Evolutionary conservation across 1,140 invertebrate species (phyloP).

Genomic region (Orius insidiosus): DNA sequence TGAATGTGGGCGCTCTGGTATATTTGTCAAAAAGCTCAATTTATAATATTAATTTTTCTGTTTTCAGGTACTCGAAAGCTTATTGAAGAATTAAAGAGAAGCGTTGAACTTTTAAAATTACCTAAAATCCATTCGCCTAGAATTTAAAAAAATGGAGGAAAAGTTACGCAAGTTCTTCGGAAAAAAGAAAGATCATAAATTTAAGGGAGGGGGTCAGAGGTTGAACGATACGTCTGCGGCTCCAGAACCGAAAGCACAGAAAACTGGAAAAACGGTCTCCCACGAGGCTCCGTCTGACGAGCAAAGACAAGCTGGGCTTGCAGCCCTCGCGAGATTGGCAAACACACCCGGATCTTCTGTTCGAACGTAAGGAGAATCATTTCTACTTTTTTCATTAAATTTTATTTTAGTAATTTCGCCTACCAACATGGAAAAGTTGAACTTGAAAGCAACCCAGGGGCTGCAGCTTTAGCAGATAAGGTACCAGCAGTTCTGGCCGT

Average conservation of each 20-base stretch:
- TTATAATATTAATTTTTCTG: slow-evolving; percentile 13
- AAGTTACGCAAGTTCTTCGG: slow-evolving; percentile 81
- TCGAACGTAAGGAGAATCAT: slow-evolving; percentile 36
- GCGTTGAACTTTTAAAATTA: slow-evolving; percentile 55
- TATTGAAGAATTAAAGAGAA: slow-evolving; percentile 60
- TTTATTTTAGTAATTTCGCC: too few species aligned
- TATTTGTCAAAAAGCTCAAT: slow-evolving; percentile 4
- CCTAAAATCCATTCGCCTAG: slow-evolving; percentile 62
- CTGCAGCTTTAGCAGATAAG: slow-evolving; percentile 34
- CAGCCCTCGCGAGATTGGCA: slow-evolving; percentile 58
- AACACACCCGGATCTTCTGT: slow-evolving; percentile 32
- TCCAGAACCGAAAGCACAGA: slow-evolving; percentile 13
- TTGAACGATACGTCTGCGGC: slow-evolving; percentile 35
- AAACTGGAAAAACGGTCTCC: not conserved
- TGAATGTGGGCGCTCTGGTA: not conserved
- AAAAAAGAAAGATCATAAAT: slow-evolving; percentile 78
- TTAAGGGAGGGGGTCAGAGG: slow-evolving; percentile 68
- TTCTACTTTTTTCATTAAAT: slow-evolving; percentile 22
- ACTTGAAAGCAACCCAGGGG: slow-evolving; percentile 11
- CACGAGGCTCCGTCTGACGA: slow-evolving; percentile 47
- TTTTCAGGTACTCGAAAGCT: slow-evolving; percentile 45
- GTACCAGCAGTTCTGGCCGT: slow-evolving; percentile 38
- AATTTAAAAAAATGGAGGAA: slow-evolving; percentile 60
- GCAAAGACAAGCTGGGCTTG: slow-evolving; percentile 58
- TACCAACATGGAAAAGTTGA: slow-evolving; percentile 1